phyloP scores from a whole-genome alignment of 2,888 invertebrate genomes.

The Uloborus plumipes region DNA sequence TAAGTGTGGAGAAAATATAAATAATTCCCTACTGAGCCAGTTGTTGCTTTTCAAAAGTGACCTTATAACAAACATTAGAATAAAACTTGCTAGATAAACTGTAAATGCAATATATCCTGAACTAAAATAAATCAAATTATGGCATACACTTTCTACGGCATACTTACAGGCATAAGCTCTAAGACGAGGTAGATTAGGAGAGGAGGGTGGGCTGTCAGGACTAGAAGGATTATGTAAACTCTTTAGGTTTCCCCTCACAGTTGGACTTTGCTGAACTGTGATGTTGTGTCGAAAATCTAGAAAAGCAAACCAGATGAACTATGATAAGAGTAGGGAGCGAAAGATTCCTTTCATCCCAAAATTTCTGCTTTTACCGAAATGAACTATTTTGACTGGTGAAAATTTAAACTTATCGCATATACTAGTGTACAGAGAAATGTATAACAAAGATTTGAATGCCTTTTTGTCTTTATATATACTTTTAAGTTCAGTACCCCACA shows the following conservation, averaged over 20 bases:
- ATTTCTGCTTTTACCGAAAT: too few species aligned
- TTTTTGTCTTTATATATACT: too few species aligned
- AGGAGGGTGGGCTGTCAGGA: slow-evolving; percentile 87
- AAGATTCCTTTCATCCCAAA: not conserved
- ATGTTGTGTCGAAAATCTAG: slow-evolving; percentile 94
- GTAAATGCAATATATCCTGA: not conserved
- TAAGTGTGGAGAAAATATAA: too few species aligned
- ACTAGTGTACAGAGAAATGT: too few species aligned
- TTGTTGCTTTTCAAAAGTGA: too few species aligned
- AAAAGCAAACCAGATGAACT: slow-evolving; percentile 10
- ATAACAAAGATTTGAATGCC: too few species aligned
- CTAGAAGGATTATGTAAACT: slow-evolving; percentile 76
- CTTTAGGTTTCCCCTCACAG: slow-evolving; percentile 71
- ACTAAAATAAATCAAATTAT: too few species aligned
- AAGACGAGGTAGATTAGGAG: slow-evolving; percentile 85
- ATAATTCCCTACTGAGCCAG: too few species aligned
- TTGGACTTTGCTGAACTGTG: slow-evolving; percentile 82
- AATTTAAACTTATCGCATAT: too few species aligned
- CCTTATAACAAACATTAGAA: too few species aligned
- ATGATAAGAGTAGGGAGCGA: not conserved
- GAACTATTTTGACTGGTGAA: too few species aligned
- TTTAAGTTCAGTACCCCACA: too few species aligned
- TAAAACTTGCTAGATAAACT: not conserved
- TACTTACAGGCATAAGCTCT: slow-evolving; percentile 89
- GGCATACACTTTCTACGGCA: not conserved